Evolutionary conservation across 2,888 invertebrate genomes (phyloP).

Genomic region (Hypena proboscidalis): DNA sequence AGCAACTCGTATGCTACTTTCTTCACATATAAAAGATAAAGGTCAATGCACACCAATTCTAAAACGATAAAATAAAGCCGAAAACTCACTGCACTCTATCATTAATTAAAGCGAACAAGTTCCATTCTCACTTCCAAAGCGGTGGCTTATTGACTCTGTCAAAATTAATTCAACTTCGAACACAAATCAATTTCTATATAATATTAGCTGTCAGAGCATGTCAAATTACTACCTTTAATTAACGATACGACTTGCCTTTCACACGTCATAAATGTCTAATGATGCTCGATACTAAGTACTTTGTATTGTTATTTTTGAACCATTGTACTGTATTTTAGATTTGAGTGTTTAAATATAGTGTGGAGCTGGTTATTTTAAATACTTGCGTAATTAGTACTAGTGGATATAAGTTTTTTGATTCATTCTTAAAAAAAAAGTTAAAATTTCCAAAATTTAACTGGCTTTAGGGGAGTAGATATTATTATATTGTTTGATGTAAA

Average conservation of each 20-base stretch:
- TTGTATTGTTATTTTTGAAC: slow-evolving; percentile 54
- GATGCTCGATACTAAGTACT: slow-evolving; percentile 49
- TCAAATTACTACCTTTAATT: slow-evolving; percentile 80
- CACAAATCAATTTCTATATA: slow-evolving; percentile 83
- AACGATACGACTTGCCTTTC: slow-evolving; percentile 69
- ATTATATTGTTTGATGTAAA: no score
- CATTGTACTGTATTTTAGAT: slow-evolving; percentile 41
- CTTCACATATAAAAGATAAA: no score
- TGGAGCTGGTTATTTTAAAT: background rate
- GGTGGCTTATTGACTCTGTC: slow-evolving; percentile 84
- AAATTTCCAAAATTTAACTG: no score
- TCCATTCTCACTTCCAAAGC: slow-evolving; percentile 55
- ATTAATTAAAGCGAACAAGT: slow-evolving; percentile 34
- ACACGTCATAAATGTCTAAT: slow-evolving; percentile 66
- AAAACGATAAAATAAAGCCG: no score
- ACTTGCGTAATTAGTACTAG: no score
- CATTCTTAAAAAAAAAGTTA: no score
- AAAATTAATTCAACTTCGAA: slow-evolving; percentile 83
- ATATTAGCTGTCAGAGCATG: slow-evolving; percentile 81
- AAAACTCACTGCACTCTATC: slow-evolving; percentile 12
- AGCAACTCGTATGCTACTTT: no score
- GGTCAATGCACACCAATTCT: no score
- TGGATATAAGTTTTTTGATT: no score
- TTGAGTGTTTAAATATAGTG: slow-evolving; percentile 21
- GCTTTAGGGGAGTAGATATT: no score